These are phyloP conservation scores for Aplocera efformata DNA, from an alignment of 2,888 invertebrate species.

Conservation along the genomic window DNA sequence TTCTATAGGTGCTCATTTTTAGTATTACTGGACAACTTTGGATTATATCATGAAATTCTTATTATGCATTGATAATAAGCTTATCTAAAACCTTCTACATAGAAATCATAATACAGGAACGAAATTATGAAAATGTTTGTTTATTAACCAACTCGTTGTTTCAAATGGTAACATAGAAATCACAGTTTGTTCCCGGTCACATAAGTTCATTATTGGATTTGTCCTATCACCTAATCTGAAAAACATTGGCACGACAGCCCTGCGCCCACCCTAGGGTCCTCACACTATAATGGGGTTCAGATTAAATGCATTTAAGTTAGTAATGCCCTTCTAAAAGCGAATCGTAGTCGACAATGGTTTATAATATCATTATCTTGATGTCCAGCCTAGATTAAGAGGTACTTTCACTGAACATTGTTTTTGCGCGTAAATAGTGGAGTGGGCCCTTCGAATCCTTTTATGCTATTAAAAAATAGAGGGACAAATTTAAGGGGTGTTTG, in stretches of 20 bases:
- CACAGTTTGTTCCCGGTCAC: constrained; percentile 32
- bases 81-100: no score
- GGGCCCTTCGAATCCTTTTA: no score
- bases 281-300: constrained; percentile 57
- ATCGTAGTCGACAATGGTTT: constrained; percentile 69
- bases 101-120: no score
- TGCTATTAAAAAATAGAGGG: no score
- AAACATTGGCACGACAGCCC: constrained; percentile 41
- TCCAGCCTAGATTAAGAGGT: constrained; percentile 68
- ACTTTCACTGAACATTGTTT: constrained; percentile 46
- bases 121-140: no score
- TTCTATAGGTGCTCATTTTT: no score
- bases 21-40: no score
- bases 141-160: no score
- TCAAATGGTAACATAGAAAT: no score
- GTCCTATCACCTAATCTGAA: constrained; percentile 37
- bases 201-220: constrained; percentile 31
- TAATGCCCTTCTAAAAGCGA: constrained; percentile 71
- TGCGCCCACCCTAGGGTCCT: constrained; percentile 38
- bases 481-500: no score
- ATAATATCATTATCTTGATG: constrained; percentile 69
- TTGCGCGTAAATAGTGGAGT: constrained; percentile 19
- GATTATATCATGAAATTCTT: no score
- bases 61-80: no score
- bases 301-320: constrained; percentile 67